Percentiles rank a stretch among this genome's conserved stretches.
Evolutionary conservation across 2,113 vertebrate genomes (phyloP).

Genomic region (Propithecus coquereli): DNA sequence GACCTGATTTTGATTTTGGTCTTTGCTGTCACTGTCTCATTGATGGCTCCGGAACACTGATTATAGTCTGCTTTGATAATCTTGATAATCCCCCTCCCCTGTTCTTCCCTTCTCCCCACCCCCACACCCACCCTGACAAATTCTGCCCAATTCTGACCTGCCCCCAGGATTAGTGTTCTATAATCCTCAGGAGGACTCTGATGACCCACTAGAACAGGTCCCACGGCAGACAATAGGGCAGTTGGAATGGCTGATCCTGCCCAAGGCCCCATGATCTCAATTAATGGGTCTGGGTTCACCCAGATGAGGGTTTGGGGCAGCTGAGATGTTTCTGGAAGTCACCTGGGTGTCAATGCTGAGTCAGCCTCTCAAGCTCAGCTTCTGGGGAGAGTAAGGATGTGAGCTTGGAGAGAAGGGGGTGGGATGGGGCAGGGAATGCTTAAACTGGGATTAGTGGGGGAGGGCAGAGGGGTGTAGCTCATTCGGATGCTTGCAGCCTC

Average conservation of each 20-base stretch:
- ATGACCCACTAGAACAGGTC: slow-evolving; percentile 57
- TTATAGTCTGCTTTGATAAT: not conserved
- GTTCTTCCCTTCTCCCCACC: not conserved
- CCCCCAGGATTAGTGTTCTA: not conserved
- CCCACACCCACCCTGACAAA: not conserved
- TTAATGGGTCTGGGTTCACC: slow-evolving; percentile 16
- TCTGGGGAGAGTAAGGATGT: not conserved
- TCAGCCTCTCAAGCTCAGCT: not conserved
- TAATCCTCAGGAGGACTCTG: not conserved
- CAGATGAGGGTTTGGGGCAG: not conserved
- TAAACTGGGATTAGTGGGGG: not conserved
- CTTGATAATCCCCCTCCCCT: not conserved
- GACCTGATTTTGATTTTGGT: not conserved
- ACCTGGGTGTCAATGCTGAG: slow-evolving; percentile 38
- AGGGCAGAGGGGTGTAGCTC: not conserved
- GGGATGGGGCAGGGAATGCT: not conserved
- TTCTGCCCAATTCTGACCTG: not conserved
- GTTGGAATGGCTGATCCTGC: not conserved
- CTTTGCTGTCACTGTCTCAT: not conserved
- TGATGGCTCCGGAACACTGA: not conserved
- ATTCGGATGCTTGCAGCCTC: not conserved
- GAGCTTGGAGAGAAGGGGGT: not conserved
- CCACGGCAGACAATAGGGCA: not conserved
- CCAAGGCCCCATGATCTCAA: slow-evolving; percentile 17
- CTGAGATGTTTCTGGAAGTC: slow-evolving; percentile 1